phyloP scores from a whole-genome alignment of 2,888 invertebrate genomes.

The Caenorhabditis auriculariae region DNA sequence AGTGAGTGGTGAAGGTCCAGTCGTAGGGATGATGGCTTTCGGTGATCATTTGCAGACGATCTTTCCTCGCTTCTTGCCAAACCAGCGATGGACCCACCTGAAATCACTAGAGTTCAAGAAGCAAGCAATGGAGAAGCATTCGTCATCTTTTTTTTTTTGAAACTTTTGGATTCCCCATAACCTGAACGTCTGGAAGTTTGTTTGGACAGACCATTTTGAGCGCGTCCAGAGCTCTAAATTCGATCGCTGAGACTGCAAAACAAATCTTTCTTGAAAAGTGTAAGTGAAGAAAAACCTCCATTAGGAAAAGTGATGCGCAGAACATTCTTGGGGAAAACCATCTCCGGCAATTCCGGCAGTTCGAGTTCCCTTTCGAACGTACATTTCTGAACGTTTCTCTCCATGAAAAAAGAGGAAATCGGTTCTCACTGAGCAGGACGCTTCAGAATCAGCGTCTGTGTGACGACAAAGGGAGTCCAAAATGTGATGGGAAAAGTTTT shows the following conservation, averaged over 20 bases:
- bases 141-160: neutral
- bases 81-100: conserved; percentile 54
- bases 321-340: conserved; percentile 92
- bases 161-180: conserved; percentile 6
- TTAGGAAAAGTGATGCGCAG: conserved; percentile 70
- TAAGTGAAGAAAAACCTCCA: neutral
- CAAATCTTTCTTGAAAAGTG: neutral
- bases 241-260: conserved; percentile 72
- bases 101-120: neutral
- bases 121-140: neutral
- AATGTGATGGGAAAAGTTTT: conserved; percentile 41
- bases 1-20: conserved; percentile 94
- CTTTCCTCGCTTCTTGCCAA: conserved; percentile 53
- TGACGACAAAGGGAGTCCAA: conserved; percentile 44
- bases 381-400: conserved; percentile 42
- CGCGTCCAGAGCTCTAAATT: conserved; percentile 88
- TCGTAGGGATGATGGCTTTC: conserved; percentile 68
- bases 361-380: conserved; percentile 37
- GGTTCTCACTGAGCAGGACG: conserved; percentile 28
- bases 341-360: conserved; percentile 77
- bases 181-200: conserved; percentile 50
- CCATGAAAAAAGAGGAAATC: neutral
- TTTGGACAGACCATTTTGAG: conserved; percentile 74
- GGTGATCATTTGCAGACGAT: conserved; percentile 21
- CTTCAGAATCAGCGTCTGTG: conserved; percentile 4